A percentile compares a stretch with the other conserved stretches of the same genome.
Conservation (phyloP, 2,797 vertebrate species). For the Chelon auratus region DNA sequence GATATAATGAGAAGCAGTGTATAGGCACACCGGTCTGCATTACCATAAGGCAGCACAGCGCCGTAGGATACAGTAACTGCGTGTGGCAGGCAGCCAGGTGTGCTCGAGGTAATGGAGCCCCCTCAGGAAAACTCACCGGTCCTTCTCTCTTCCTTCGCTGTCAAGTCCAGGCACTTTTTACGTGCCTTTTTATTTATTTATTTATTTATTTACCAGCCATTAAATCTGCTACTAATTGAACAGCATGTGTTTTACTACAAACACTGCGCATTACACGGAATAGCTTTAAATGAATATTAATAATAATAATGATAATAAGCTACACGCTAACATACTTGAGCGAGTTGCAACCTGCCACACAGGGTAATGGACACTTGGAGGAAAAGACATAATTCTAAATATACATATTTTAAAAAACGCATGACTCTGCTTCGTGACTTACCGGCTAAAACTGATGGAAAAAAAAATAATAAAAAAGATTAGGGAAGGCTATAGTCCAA, state of each 20-base stretch:
- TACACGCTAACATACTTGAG: conserved; percentile 16
- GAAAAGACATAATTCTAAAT: not conserved
- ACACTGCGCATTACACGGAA: no score
- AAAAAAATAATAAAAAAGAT: conserved; percentile 16
- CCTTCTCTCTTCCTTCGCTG: conserved; percentile 12
- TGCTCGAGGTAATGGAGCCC: conserved; percentile 64
- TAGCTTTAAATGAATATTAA: no score
- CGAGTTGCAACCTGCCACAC: conserved; percentile 55
- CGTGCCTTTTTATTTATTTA: no score
- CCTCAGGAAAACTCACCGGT: conserved; percentile 47
- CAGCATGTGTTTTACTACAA: no score
- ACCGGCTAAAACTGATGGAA: conserved; percentile 61
- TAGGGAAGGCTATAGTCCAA: conserved; percentile 48
- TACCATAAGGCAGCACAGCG: conserved; percentile 26
- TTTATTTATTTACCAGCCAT: no score
- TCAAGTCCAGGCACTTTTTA: conserved; percentile 33
- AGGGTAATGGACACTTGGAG: conserved; percentile 39
- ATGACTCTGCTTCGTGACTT: conserved; percentile 38
- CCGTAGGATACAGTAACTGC: conserved; percentile 57
- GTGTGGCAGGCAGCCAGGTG: conserved; percentile 74
- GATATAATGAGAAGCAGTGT: not conserved
- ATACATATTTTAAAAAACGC: not conserved
- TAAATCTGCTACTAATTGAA: no score
- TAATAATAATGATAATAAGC: no score
- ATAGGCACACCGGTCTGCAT: conserved; percentile 4